These are phyloP conservation scores for Helicoverpa armigera DNA, from an alignment of 1,140 invertebrate species.

Conservation along the genomic window DNA sequence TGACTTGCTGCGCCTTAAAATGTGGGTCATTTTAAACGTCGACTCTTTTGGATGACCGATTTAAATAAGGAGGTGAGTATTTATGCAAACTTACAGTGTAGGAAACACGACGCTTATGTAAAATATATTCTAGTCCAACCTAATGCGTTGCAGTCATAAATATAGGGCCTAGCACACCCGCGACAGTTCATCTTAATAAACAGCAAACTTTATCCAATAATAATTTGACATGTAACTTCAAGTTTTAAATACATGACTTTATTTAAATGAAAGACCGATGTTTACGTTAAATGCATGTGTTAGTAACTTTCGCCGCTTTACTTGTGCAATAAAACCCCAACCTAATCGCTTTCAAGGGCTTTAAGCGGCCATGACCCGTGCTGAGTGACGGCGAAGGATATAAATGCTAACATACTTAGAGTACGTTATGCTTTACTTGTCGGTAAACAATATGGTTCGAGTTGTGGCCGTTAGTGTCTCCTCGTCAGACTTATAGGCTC, in stretches of 20 bases:
- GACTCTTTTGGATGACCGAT: too few relatives aligned
- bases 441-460: constrained; percentile 21
- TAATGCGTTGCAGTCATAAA: not conserved
- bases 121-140: constrained; percentile 12
- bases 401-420: constrained; percentile 53
- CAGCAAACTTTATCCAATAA: constrained; percentile 25
- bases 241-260: constrained; percentile 45
- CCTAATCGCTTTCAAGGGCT: constrained; percentile 82
- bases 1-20: not conserved
- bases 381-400: constrained; percentile 60
- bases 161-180: constrained; percentile 1
- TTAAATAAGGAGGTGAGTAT: too few relatives aligned
- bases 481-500: not conserved
- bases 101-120: not conserved
- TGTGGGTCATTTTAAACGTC: constrained; percentile 11
- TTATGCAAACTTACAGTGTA: not conserved
- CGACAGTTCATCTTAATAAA: constrained; percentile 7
- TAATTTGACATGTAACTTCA: constrained; percentile 9
- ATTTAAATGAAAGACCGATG: constrained; percentile 41
- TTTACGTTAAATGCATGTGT: constrained; percentile 49
- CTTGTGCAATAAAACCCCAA: constrained; percentile 69
- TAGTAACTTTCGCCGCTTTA: constrained; percentile 62
- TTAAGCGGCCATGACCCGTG: constrained; percentile 85
- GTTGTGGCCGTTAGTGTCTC: not conserved
- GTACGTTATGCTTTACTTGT: constrained; percentile 16